Percentiles rank a stretch among this genome's conserved stretches.
phyloP scores from a whole-genome alignment of 2,797 vertebrate species.

The Oophaga sylvatica region DNA sequence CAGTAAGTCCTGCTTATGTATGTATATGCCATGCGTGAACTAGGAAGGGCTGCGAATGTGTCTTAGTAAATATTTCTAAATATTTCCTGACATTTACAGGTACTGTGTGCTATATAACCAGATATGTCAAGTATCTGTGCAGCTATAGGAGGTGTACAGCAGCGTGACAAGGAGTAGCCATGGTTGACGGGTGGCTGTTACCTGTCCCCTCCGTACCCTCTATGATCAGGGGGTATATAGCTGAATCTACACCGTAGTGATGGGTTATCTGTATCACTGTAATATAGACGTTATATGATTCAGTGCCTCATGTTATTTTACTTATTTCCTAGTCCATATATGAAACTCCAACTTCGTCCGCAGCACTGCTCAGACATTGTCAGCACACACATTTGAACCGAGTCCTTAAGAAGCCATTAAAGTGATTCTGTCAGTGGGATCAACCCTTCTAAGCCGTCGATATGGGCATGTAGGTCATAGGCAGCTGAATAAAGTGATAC shows the following conservation, averaged over 20 bases:
- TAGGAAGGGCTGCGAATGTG: neutral
- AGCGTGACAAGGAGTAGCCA: neutral
- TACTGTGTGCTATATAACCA: neutral
- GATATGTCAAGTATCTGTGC: neutral
- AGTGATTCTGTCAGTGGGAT: too few species aligned
- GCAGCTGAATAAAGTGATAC: too few species aligned
- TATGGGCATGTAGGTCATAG: too few species aligned
- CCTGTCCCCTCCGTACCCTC: neutral
- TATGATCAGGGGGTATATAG: neutral
- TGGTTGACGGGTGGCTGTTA: neutral
- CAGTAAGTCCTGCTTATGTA: slow-evolving; percentile 37
- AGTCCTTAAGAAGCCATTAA: too few species aligned
- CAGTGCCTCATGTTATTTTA: too few species aligned
- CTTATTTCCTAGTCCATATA: too few species aligned
- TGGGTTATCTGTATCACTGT: too few species aligned
- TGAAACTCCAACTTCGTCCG: too few species aligned
- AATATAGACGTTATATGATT: too few species aligned
- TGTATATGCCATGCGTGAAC: neutral
- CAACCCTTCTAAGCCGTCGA: too few species aligned
- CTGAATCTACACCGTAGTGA: neutral
- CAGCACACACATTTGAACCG: too few species aligned
- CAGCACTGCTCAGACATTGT: too few species aligned
- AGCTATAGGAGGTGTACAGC: neutral
- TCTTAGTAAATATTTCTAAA: neutral
- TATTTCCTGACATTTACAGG: neutral